Evolutionary conservation across 2,113 vertebrate genomes (phyloP).

Genomic region (Sardina pilchardus): DNA sequence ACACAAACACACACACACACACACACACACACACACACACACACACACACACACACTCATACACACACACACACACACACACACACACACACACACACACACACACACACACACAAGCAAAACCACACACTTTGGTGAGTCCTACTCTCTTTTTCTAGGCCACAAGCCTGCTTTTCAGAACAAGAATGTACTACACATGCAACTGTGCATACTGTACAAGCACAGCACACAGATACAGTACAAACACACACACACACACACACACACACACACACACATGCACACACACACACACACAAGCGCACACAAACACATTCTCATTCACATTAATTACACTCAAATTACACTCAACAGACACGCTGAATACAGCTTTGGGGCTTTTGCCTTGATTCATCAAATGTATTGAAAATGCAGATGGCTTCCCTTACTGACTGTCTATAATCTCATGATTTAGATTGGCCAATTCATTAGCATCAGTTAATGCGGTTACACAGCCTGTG

Average conservation of each 20-base stretch:
- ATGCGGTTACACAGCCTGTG: neutral
- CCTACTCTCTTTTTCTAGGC: no score
- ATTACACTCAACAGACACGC: no score
- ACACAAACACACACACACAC: neutral
- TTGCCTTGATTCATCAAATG: neutral
- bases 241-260: neutral
- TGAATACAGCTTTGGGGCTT: neutral
- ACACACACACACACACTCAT: neutral
- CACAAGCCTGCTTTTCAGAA: neutral
- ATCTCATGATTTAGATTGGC: neutral
- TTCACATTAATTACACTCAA: neutral
- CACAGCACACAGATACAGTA: neutral
- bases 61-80: neutral
- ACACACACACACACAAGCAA: neutral
- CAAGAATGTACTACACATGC: neutral
- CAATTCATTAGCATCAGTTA: neutral
- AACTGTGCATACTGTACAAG: neutral
- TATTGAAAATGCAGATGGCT: neutral
- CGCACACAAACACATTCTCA: neutral
- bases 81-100: neutral
- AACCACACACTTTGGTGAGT: neutral
- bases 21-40: neutral
- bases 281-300: neutral
- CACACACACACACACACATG: neutral
- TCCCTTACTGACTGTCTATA: neutral